A percentile compares a stretch with the other conserved stretches of the same genome.
These are phyloP conservation scores for honey bee (Apis mellifera) DNA, from an alignment of 1,140 invertebrate genomes.

Conservation along the genomic window Amel_HAv3.1 CM009942.2:9638501-9639000, in stretches of 20 bases:
- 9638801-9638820: conserved; percentile 21
- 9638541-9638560: neutral
- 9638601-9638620: conserved; percentile 49
- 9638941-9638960: neutral
- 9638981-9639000: neutral
- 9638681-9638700: neutral
- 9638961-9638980: neutral
- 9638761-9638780: conserved; percentile 31
- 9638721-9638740: neutral
- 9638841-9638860: conserved; percentile 18
- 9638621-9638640: conserved; percentile 25
- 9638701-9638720: conserved; percentile 38
- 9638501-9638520: neutral
- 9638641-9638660: conserved; percentile 21
- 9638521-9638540: neutral
- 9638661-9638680: conserved; percentile 30
- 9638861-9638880: conserved; percentile 1
- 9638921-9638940: neutral
- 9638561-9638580: conserved; percentile 25
- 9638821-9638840: conserved; percentile 30
- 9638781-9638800: conserved; percentile 38
- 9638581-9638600: neutral
- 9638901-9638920: neutral
- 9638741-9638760: conserved; percentile 54
- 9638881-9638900: conserved; percentile 13